Evolutionary conservation across 2,888 invertebrate species (phyloP).

Genomic region (Saturnia pavonia): DNA sequence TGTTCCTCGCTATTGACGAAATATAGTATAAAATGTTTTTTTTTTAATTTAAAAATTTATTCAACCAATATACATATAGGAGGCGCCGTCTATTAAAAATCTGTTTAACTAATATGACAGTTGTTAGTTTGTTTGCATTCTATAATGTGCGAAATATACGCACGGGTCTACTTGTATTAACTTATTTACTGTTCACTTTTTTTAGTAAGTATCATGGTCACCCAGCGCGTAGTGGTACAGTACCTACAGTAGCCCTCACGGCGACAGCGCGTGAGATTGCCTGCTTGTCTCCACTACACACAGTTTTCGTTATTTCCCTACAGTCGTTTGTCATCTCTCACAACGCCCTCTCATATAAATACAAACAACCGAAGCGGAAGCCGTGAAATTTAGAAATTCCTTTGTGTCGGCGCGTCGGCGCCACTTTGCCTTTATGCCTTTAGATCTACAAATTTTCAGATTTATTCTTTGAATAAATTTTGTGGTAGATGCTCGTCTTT

Average conservation of each 20-base stretch:
- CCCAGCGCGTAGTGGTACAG: not conserved
- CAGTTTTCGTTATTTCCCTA: conserved; percentile 47
- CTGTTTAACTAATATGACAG: too few relatives aligned
- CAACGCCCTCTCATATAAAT: conserved; percentile 74
- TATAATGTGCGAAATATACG: too few relatives aligned
- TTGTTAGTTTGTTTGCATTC: too few relatives aligned
- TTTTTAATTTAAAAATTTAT: too few relatives aligned
- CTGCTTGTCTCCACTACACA: conserved; percentile 33
- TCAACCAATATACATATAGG: too few relatives aligned
- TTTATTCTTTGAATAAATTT: conserved; percentile 82
- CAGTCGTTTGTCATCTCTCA: conserved; percentile 76
- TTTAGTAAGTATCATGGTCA: not conserved
- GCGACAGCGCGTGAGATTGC: conserved; percentile 48
- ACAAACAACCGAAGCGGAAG: conserved; percentile 78
- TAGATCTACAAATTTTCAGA: conserved; percentile 81
- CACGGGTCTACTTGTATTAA: too few relatives aligned
- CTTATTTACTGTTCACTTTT: not conserved
- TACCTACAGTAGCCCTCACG: conserved; percentile 30
- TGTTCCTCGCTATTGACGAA: too few relatives aligned
- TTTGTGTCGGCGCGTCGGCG: conserved; percentile 77
- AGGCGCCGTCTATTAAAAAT: too few relatives aligned
- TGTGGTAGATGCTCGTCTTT: conserved; percentile 79
- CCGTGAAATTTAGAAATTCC: conserved; percentile 81
- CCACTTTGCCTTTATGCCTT: conserved; percentile 77
- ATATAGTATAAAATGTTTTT: too few relatives aligned